Evolutionary conservation across 2,797 vertebrate genomes (phyloP).

Genomic region (Micrastur ruficollis): DNA sequence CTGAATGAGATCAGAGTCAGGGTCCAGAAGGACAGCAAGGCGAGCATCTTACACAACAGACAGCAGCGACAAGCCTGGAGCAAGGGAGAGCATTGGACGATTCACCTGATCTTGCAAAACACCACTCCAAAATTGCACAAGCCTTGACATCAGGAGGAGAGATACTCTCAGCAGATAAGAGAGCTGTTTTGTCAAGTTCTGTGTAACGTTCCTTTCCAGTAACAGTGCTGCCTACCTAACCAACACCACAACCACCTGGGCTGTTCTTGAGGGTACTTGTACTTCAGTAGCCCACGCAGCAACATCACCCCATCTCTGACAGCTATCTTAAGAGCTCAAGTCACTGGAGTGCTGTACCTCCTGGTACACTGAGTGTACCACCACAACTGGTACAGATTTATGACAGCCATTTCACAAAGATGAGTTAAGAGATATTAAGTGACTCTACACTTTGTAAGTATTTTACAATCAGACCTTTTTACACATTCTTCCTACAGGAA

Average conservation of each 20-base stretch:
- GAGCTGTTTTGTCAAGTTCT: not conserved
- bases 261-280: not conserved
- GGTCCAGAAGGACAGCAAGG: not conserved
- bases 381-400: not conserved
- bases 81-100: not conserved
- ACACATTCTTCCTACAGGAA: not conserved
- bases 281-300: not conserved
- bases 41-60: not conserved
- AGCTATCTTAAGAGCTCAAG: not conserved
- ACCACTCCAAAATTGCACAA: not conserved
- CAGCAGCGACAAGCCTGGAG: not conserved
- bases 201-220: not conserved
- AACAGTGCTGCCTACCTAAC: not conserved
- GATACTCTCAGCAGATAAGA: not conserved
- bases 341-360: too few species aligned
- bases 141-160: not conserved
- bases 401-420: not conserved
- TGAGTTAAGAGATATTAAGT: not conserved
- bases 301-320: not conserved
- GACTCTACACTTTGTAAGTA: not conserved
- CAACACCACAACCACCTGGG: rapidly evolving
- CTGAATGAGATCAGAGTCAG: not conserved
- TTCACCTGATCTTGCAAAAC: not conserved
- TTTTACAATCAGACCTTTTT: not conserved
- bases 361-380: too few species aligned